Evolutionary conservation across 2,888 invertebrate genomes (phyloP).

Genomic region (Leptodirus hochenwartii): DNA sequence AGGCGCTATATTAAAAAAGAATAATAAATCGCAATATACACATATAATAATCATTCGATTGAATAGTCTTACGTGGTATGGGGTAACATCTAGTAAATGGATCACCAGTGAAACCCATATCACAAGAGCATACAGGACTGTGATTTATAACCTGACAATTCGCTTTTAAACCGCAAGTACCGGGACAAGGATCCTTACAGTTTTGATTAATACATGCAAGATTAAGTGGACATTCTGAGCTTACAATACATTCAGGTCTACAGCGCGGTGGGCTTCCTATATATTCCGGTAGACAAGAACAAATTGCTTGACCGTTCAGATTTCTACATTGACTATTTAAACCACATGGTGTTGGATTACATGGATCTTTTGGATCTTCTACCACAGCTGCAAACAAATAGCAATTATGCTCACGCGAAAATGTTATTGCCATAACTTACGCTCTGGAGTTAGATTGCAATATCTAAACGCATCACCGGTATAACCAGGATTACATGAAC

Average conservation of each 20-base stretch:
- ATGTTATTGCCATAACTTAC: slow-evolving; percentile 9
- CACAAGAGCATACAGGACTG: slow-evolving; percentile 66
- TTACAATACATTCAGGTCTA: slow-evolving; percentile 67
- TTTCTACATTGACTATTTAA: slow-evolving; percentile 61
- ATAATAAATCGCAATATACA: slow-evolving; percentile 1
- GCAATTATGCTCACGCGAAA: slow-evolving; percentile 2
- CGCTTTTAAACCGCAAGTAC: slow-evolving; percentile 61
- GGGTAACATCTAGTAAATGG: slow-evolving; percentile 58
- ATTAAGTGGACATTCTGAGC: slow-evolving; percentile 61
- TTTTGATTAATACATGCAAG: slow-evolving; percentile 67
- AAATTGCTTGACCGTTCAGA: slow-evolving; percentile 51
- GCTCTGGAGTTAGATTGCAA: slow-evolving; percentile 23
- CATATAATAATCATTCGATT: not conserved
- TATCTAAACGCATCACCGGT: slow-evolving; percentile 43
- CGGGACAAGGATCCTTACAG: slow-evolving; percentile 66
- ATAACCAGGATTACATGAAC: slow-evolving; percentile 37
- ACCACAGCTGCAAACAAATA: slow-evolving; percentile 10
- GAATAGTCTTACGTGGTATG: slow-evolving; percentile 22
- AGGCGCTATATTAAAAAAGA: too few species aligned
- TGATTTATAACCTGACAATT: slow-evolving; percentile 66
- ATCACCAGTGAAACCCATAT: slow-evolving; percentile 55
- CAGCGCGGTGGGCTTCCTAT: slow-evolving; percentile 66
- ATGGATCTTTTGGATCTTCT: slow-evolving; percentile 35
- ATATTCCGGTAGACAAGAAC: slow-evolving; percentile 55
- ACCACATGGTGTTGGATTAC: slow-evolving; percentile 64